Evolutionary conservation across 2,797 vertebrate species (phyloP).

Genomic region (Phataginus tricuspis): DNA sequence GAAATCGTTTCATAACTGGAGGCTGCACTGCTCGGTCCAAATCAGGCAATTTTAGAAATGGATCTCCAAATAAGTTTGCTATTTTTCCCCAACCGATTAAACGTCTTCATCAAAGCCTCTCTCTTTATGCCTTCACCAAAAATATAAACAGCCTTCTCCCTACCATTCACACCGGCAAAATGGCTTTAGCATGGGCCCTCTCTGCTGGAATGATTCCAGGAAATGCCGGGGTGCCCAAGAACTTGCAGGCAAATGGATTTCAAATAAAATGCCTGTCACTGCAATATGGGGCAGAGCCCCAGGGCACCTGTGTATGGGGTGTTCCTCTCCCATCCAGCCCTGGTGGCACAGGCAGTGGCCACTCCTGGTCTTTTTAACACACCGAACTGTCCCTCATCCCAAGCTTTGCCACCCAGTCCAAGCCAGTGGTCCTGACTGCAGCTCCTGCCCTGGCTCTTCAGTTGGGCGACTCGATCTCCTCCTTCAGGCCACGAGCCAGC

Average conservation of each 20-base stretch:
- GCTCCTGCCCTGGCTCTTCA: background rate
- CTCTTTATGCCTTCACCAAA: background rate
- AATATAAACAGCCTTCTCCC: background rate
- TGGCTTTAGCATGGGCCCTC: background rate
- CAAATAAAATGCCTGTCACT: background rate
- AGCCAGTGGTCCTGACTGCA: background rate
- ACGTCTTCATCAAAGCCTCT: background rate
- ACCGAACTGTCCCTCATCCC: rapidly evolving
- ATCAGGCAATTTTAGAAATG: conserved; percentile 36
- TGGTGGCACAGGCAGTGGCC: rapidly evolving
- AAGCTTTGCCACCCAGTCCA: background rate
- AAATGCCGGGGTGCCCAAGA: background rate
- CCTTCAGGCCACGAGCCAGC: background rate
- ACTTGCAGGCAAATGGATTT: background rate
- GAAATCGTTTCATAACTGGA: conserved; percentile 58
- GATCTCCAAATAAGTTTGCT: background rate
- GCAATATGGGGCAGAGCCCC: rapidly evolving
- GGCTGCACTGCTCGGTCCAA: background rate
- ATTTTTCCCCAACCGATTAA: background rate
- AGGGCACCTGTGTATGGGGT: too few relatives aligned
- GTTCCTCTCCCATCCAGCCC: background rate
- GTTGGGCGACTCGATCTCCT: background rate
- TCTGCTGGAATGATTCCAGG: background rate
- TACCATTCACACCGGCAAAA: rapidly evolving
- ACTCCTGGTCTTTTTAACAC: background rate